phyloP scores from a whole-genome alignment of 2,888 invertebrate genomes.

The Nomada fabriciana region DNA sequence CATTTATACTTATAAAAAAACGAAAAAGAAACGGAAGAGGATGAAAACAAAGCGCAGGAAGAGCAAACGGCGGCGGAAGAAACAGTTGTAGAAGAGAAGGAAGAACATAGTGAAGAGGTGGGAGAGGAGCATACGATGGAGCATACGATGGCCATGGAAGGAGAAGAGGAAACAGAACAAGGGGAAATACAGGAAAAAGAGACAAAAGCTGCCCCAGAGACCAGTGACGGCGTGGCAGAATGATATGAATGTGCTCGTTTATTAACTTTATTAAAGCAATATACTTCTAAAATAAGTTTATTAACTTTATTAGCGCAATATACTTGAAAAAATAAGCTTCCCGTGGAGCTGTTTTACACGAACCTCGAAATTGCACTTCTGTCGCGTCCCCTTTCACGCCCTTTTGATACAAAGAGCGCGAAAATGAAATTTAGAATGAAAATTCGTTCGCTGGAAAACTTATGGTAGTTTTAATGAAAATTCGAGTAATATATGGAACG shows the following conservation, averaged over 20 bases:
- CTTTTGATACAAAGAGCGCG: background rate
- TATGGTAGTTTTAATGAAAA: slow-evolving; percentile 20
- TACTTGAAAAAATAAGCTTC: slow-evolving; percentile 48
- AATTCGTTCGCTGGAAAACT: background rate
- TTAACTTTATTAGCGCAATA: slow-evolving; percentile 55
- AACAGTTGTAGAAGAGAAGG: background rate
- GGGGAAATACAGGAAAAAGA: slow-evolving; percentile 15
- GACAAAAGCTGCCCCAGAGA: slow-evolving; percentile 50
- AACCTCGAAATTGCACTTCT: slow-evolving; percentile 19
- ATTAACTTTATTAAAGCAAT: slow-evolving; percentile 65
- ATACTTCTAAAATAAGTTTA: slow-evolving; percentile 52
- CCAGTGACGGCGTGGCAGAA: slow-evolving; percentile 35
- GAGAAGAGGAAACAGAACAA: slow-evolving; percentile 4
- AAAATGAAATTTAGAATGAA: slow-evolving; percentile 1
- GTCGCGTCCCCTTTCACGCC: background rate
- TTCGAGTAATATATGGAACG: background rate
- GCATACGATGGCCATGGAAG: background rate
- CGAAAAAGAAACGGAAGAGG: background rate
- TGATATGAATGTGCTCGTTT: slow-evolving; percentile 63
- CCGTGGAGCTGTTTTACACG: background rate
- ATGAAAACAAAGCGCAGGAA: background rate
- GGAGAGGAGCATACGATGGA: background rate
- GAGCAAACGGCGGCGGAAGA: no score
- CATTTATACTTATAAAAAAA: no score
- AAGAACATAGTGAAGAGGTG: background rate